A percentile compares a stretch with the other conserved stretches of the same genome.
Conservation (phyloP, 2,888 invertebrate genomes). For the Hypselothyrea guttata region DNA sequence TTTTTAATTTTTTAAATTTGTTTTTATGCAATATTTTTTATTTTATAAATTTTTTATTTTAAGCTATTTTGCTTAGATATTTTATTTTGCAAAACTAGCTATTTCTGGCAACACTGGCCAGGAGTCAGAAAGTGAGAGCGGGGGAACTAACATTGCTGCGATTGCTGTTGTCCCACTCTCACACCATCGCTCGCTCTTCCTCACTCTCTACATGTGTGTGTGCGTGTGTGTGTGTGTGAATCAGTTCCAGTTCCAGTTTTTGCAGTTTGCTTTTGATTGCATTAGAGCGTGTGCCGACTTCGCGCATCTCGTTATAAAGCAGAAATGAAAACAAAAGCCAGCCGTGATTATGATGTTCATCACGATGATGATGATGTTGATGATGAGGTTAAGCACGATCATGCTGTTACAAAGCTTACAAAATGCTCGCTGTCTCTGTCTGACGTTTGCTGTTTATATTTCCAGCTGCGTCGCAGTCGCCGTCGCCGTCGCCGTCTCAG, state of each 20-base stretch:
- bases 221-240: constrained; percentile 15
- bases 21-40: too few species aligned
- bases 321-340: constrained; percentile 70
- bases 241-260: constrained; percentile 58
- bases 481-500: constrained; percentile 16
- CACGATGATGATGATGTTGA: constrained; percentile 12
- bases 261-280: constrained; percentile 69
- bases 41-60: too few species aligned
- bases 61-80: too few species aligned
- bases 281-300: constrained; percentile 73
- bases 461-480: constrained; percentile 27
- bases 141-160: too few species aligned
- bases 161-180: too few species aligned
- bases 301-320: constrained; percentile 69
- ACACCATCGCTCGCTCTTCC: too few species aligned
- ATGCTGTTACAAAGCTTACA: constrained; percentile 74
- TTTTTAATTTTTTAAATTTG: too few species aligned
- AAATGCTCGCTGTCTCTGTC: constrained; percentile 62
- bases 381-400: constrained; percentile 9
- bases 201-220: background rate
- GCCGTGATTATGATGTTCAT: constrained; percentile 29
- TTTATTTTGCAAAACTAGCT: too few species aligned
- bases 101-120: too few species aligned
- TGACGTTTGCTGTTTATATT: constrained; percentile 23
- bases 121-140: too few species aligned